Conservation (phyloP, 2,797 vertebrate species). For the Pseudochirops cupreus region DNA sequence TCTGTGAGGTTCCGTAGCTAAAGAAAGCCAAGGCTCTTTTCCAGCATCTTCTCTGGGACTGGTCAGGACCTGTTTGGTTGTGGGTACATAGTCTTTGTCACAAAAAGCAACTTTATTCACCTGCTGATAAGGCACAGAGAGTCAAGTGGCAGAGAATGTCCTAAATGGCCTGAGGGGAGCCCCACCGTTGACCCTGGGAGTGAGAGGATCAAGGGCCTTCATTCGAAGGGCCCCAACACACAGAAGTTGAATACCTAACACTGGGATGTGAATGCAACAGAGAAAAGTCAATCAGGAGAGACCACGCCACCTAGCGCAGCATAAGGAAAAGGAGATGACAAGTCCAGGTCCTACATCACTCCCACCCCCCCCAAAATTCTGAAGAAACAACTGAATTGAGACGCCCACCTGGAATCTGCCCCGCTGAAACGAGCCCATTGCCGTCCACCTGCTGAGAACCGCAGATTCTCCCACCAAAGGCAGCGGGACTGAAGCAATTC, state of each 20-base stretch:
- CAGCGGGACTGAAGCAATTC: conserved; percentile 71
- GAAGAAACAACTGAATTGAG: conserved; percentile 60
- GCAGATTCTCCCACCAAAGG: conserved; percentile 71
- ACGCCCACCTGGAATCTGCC: conserved; percentile 84
- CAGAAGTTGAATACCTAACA: not conserved
- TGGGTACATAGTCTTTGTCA: conserved; percentile 55
- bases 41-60: conserved; percentile 60
- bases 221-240: not conserved
- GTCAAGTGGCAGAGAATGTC: conserved; percentile 29
- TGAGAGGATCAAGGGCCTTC: not conserved
- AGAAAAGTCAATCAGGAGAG: not conserved
- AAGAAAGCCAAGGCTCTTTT: conserved; percentile 83
- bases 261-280: not conserved
- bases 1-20: conserved; percentile 82
- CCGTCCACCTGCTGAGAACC: conserved; percentile 65
- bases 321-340: not conserved
- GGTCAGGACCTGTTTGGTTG: conserved; percentile 49
- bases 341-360: not conserved
- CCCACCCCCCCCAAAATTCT: not conserved
- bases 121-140: conserved; percentile 75
- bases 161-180: not conserved
- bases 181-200: too few relatives aligned
- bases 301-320: not conserved
- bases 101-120: conserved; percentile 63
- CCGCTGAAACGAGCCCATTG: conserved; percentile 79